phyloP scores from a whole-genome alignment of 2,797 vertebrate species.

The Esox masquinongy region DNA sequence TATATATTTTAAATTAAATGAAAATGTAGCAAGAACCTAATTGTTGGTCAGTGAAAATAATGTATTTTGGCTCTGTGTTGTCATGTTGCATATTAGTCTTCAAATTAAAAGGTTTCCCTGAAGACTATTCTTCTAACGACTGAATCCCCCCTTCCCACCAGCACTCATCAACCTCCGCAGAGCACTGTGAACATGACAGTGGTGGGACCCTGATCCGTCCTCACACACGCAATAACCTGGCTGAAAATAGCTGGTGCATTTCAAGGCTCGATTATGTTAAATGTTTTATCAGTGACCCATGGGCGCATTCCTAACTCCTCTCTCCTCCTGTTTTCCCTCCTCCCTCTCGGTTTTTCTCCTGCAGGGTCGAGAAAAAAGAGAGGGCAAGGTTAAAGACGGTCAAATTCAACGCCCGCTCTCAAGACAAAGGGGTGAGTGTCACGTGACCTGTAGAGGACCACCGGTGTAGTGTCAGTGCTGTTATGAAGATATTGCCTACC shows the following conservation, averaged over 20 bases:
- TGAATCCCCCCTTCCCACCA: neutral
- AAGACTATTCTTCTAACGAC: neutral
- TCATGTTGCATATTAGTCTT: neutral
- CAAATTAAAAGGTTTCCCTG: neutral
- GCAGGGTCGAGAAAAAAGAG: constrained; percentile 96
- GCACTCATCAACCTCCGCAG: neutral
- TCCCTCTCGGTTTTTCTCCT: neutral
- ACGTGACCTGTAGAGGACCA: neutral
- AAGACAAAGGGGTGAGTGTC: constrained; percentile 91
- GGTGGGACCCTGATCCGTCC: neutral
- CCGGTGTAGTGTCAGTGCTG: neutral
- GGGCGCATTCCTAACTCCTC: neutral
- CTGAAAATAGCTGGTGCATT: neutral
- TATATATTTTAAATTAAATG: neutral
- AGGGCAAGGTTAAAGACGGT: constrained; percentile 92
- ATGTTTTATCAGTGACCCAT: constrained; percentile 5
- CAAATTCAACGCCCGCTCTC: constrained; percentile 87
- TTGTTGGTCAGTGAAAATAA: neutral
- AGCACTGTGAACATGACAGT: neutral
- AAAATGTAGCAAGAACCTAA: neutral
- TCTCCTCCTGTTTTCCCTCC: neutral
- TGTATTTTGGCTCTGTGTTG: neutral
- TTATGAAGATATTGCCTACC: neutral
- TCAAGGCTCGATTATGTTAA: neutral
- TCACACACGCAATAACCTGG: neutral